Percentiles rank a stretch among this genome's conserved stretches.
These are phyloP conservation scores for Oreochromis niloticus DNA, from an alignment of 2,113 vertebrate genomes.

Conservation along the genomic window DNA sequence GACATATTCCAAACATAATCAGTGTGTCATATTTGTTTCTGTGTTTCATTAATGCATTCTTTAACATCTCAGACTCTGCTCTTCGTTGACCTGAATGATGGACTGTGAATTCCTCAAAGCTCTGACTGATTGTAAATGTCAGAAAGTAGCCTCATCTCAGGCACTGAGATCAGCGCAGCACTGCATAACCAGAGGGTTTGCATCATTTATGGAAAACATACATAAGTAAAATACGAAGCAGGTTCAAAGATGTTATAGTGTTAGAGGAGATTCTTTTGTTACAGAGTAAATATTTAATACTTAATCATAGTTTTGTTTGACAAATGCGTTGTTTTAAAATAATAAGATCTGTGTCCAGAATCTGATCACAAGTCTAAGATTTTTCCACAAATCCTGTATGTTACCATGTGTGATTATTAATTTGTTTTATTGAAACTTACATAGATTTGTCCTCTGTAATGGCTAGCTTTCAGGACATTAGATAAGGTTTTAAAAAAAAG, in stretches of 20 bases:
- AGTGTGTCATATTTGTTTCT: background rate
- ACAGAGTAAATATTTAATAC: background rate
- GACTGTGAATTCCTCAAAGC: background rate
- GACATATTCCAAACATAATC: conserved; percentile 3
- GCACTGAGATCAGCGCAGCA: background rate
- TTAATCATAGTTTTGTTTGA: background rate
- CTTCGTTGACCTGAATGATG: background rate
- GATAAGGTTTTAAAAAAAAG: background rate
- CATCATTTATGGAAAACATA: conserved; percentile 13
- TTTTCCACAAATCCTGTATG: background rate
- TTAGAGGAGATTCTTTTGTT: background rate
- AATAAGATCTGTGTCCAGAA: background rate
- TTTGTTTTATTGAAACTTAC: background rate
- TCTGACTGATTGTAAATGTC: background rate
- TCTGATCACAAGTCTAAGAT: background rate
- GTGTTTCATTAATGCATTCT: background rate
- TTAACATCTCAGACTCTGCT: background rate
- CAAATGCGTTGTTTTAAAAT: background rate
- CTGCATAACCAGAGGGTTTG: background rate
- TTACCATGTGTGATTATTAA: background rate
- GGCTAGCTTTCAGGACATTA: background rate
- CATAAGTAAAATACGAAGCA: background rate
- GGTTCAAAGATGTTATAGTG: background rate
- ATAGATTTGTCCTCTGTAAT: background rate
- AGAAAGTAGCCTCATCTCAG: background rate